phyloP scores from a whole-genome alignment of 2,797 vertebrate species.

The Ctenopoma multispine region DNA sequence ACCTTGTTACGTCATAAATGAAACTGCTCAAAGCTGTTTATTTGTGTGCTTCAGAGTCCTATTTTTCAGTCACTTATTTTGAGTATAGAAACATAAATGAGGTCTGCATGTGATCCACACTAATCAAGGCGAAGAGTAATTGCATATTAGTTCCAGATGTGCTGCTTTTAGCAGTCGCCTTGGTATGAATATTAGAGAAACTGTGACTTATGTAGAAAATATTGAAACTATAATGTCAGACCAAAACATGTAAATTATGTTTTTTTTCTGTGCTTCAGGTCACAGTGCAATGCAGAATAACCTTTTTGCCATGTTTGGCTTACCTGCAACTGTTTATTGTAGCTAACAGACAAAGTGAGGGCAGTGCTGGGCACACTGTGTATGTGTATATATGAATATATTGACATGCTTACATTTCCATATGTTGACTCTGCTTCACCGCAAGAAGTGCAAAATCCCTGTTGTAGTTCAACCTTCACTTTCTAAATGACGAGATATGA shows the following conservation, averaged over 20 bases:
- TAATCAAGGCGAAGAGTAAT: neutral
- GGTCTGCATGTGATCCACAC: constrained; percentile 2
- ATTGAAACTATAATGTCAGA: constrained; percentile 30
- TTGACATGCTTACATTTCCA: constrained; percentile 38
- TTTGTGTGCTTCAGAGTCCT: neutral
- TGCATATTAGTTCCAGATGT: neutral
- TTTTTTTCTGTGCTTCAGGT: constrained; percentile 66
- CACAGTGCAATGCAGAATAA: constrained; percentile 45
- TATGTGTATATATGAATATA: constrained; percentile 18
- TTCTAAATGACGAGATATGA: constrained; percentile 52
- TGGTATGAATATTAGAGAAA: constrained; percentile 13
- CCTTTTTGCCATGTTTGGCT: constrained; percentile 61
- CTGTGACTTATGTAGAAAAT: constrained; percentile 4
- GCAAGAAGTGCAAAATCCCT: constrained; percentile 46
- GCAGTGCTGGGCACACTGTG: constrained; percentile 3
- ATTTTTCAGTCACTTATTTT: neutral
- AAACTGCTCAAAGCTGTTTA: neutral
- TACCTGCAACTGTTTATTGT: constrained; percentile 50
- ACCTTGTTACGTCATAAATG: neutral
- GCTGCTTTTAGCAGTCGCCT: constrained; percentile 8
- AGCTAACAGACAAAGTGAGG: constrained; percentile 28
- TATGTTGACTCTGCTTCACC: constrained; percentile 48
- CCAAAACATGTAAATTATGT: constrained; percentile 39
- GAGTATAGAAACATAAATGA: neutral
- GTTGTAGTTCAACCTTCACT: constrained; percentile 27